Base-by-base conservation (phyloP, 2,797 vertebrate genomes). In the Champsocephalus gunnari region DNA sequence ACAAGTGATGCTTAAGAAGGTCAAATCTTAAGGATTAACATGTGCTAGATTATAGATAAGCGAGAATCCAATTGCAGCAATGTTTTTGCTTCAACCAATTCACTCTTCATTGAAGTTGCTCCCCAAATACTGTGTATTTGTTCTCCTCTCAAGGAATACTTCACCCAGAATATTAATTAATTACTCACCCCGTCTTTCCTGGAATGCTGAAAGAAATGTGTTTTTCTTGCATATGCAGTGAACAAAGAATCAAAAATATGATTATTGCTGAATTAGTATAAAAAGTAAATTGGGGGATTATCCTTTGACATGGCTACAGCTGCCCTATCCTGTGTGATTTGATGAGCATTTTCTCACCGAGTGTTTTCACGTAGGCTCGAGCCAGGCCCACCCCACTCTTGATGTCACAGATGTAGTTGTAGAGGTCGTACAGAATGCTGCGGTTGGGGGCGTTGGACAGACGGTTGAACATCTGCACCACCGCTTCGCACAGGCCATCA, bases 341-440 rank as follows among this genome's bases (percentile, higher is more conserved):
- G 13, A 50, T 19, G 16, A 44, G n/a, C 8, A 17, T 58, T 49
- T 50, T 50, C 83, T 78, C 71, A 94, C 94, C 91, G 0, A 94
- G 78, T 3, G 84, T 85, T 82, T 92, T 94, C 17, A 99, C 96
- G 93, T 97, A 97, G 82, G 96, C 95, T 84, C 96, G 97, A 87
- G 98, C 97, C 96, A 99, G 94, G 56, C 96, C 96, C 66, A 99
- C 97, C 61, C 97, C 98, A 75, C 97, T 98, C 96, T 99, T 99
- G 92, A 99, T 99, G 92, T 99, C 98, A 93, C 98, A 99, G 93
- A 99, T 98, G 92, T 99, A 99, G 92, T 97, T 96, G 95, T 99
- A 99, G 90, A 99, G 96, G 89, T 99, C 98, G 75, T 99, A 99
- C 60, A 99, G 95, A 83, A 99, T 96, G 75, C 95, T 95, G 89